Conservation (phyloP, 2,797 vertebrate species). For the Cyclura pinguis region DNA sequence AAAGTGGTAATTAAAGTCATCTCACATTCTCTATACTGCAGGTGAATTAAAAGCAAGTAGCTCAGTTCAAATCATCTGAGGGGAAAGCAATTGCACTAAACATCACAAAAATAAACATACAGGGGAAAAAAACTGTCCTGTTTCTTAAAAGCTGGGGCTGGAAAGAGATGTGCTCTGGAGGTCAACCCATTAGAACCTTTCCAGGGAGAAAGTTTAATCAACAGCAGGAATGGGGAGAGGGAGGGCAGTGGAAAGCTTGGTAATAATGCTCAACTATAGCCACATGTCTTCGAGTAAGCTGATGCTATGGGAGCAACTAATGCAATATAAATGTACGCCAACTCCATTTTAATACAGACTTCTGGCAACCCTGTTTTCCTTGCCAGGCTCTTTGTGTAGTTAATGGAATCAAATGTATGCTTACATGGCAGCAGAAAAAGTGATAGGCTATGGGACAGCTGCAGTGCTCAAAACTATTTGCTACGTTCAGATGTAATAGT, state of each 20-base stretch:
- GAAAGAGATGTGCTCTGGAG: constrained; percentile 10
- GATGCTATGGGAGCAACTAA: constrained; percentile 52
- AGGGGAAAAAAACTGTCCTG: background rate
- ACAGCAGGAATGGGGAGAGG: constrained; percentile 18
- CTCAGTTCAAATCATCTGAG: constrained; percentile 12
- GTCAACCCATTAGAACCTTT: rapidly evolving
- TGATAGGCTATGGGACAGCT: background rate
- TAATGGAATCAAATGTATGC: constrained; percentile 56
- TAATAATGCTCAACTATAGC: constrained; percentile 57
- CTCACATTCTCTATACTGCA: constrained; percentile 7
- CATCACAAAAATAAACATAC: background rate
- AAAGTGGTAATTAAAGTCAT: background rate
- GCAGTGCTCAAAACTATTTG: background rate
- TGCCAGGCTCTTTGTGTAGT: constrained; percentile 45
- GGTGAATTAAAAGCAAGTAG: constrained; percentile 36
- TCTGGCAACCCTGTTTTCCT: constrained; percentile 36
- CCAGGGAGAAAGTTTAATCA: constrained; percentile 38
- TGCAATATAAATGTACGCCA: constrained; percentile 51
- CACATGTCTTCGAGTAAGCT: constrained; percentile 48
- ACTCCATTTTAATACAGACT: constrained; percentile 60
- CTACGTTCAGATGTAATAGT: constrained; percentile 17
- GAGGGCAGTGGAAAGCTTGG: constrained; percentile 11
- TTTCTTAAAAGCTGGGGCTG: background rate
- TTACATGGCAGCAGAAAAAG: constrained; percentile 20
- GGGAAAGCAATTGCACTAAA: background rate